These are phyloP conservation scores for Galagoides demidoff DNA, from an alignment of 2,797 vertebrate genomes.

Conservation along the genomic window DNA sequence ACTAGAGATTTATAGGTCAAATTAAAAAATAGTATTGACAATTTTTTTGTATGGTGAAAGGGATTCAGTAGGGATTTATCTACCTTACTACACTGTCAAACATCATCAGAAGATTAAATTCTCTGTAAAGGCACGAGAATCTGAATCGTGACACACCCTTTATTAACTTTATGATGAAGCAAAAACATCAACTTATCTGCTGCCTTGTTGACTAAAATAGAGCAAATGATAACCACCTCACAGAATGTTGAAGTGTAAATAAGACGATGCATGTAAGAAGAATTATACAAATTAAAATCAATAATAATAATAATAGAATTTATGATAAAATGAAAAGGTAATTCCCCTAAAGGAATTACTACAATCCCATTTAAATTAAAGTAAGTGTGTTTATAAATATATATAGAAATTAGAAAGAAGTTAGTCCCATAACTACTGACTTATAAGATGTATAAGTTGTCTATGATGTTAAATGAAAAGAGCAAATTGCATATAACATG, in stretches of 20 bases:
- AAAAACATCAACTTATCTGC: not conserved
- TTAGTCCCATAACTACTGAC: not conserved
- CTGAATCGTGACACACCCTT: not conserved
- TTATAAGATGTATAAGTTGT: not conserved
- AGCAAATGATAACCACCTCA: not conserved
- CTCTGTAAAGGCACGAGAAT: not conserved
- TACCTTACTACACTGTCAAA: not conserved
- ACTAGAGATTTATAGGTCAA: not conserved
- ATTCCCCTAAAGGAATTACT: not conserved
- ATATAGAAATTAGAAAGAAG: not conserved
- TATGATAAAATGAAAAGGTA: conserved; percentile 44
- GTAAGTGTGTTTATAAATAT: conserved; percentile 5
- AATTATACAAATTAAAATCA: conserved; percentile 36
- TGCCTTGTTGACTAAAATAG: not conserved
- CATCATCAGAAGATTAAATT: conserved; percentile 3
- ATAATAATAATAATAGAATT: not conserved
- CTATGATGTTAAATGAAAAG: not conserved
- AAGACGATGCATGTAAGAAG: not conserved
- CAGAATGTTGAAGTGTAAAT: conserved; percentile 5
- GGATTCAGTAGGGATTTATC: not conserved
- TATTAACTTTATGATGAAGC: not conserved
- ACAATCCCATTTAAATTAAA: conserved; percentile 18
- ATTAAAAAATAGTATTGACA: not conserved
- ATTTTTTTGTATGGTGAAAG: not conserved
- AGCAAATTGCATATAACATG: not conserved